phyloP scores from a whole-genome alignment of 2,888 invertebrate genomes.

The Watsonalla binaria region DNA sequence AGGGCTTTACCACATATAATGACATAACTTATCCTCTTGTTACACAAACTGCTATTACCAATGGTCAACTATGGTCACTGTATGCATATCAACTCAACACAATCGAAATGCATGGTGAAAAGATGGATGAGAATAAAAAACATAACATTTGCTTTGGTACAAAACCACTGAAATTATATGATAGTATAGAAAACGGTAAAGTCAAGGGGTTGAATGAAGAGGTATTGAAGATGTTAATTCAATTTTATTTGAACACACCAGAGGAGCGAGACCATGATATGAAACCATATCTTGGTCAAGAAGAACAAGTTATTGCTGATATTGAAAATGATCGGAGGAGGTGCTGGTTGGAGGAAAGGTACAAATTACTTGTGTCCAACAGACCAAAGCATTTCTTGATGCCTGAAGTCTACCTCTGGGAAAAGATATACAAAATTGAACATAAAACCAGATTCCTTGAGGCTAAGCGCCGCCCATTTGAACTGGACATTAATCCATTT shows the following conservation, averaged over 20 bases:
- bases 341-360: slow-evolving; percentile 82
- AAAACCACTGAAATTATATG: slow-evolving; percentile 84
- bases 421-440: slow-evolving; percentile 87
- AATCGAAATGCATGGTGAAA: slow-evolving; percentile 80
- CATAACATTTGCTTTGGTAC: slow-evolving; percentile 90
- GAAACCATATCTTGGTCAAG: slow-evolving; percentile 84
- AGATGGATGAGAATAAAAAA: slow-evolving; percentile 81
- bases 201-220: slow-evolving; percentile 89
- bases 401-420: slow-evolving; percentile 90
- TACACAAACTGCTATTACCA: slow-evolving; percentile 92
- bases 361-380: slow-evolving; percentile 84
- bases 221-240: slow-evolving; percentile 84
- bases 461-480: slow-evolving; percentile 83
- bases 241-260: slow-evolving; percentile 86
- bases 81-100: slow-evolving; percentile 96
- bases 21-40: slow-evolving; percentile 95
- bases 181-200: slow-evolving; percentile 84
- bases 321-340: slow-evolving; percentile 84
- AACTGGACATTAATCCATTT: slow-evolving; percentile 79
- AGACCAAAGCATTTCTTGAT: slow-evolving; percentile 79
- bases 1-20: slow-evolving; percentile 93
- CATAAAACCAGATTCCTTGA: slow-evolving; percentile 84
- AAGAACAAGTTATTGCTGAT: slow-evolving; percentile 80
- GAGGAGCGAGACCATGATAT: slow-evolving; percentile 80
- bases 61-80: slow-evolving; percentile 92